A percentile compares a stretch with the other conserved stretches of the same genome.
Evolutionary conservation across 2,113 vertebrate species (phyloP).

Genomic region (Lichenostomus cassidix): DNA sequence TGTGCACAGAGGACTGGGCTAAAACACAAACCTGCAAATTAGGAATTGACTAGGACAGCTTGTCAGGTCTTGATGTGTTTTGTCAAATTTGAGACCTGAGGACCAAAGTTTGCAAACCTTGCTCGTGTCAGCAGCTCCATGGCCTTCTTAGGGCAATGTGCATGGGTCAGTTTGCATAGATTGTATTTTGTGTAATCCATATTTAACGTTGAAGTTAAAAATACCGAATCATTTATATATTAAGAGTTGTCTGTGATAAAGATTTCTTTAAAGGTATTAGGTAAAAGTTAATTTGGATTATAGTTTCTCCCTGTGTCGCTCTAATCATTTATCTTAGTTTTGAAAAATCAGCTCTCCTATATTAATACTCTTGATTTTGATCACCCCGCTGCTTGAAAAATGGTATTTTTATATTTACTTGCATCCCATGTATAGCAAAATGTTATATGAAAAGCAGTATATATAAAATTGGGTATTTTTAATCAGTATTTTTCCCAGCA

Average conservation of each 20-base stretch:
- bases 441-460: slow-evolving; percentile 10
- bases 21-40: neutral
- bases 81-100: slow-evolving; percentile 1
- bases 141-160: neutral
- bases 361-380: neutral
- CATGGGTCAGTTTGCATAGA: slow-evolving; percentile 15
- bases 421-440: slow-evolving; percentile 44
- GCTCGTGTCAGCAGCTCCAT: neutral
- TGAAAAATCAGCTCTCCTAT: neutral
- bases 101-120: slow-evolving; percentile 44
- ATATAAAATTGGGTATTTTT: slow-evolving; percentile 45
- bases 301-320: neutral
- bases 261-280: neutral
- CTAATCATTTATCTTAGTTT: neutral
- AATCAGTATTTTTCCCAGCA: slow-evolving; percentile 54
- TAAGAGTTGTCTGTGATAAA: slow-evolving; percentile 29
- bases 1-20: neutral
- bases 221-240: slow-evolving; percentile 5
- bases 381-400: slow-evolving; percentile 49
- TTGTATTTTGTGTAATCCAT: slow-evolving; percentile 25
- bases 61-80: neutral
- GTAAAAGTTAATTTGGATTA: neutral
- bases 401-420: slow-evolving; percentile 74
- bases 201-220: neutral
- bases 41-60: neutral